Base-by-base conservation (phyloP, 2,113 vertebrate species). In the Thamnaconus septentrionalis region DNA sequence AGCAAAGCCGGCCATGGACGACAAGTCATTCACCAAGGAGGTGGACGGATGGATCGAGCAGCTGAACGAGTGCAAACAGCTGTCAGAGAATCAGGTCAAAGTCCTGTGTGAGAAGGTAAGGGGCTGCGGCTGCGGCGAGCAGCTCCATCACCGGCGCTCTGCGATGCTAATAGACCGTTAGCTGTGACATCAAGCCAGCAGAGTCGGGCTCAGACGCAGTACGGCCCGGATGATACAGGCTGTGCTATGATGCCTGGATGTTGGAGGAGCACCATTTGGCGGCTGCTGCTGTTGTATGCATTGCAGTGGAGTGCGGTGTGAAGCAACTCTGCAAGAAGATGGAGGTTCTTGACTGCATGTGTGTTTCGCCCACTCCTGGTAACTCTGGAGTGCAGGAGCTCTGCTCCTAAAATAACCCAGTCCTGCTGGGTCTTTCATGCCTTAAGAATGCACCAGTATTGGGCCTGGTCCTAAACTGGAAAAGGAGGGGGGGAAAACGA, bases 41-140 rank as follows among this genome's bases (percentile, higher is more conserved):
- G 75, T 98, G 86, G 96, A 98, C 86, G 95, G 95, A 74, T 97
- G 96, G 96, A 94, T 98, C 79, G 95, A 98, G 85, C 95, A 96
- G 80, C 93, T 98, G 74, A 96, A 96, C 64, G 95, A 97, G 82
- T 98, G 96, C 89, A 98, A 94, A 80, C 96, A 98, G 92, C 92
- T 98, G 12, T 91, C 93, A 3, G 95, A 98, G 83, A 94, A 94
- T 72, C 96, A 98, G 88, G 96, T 98, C 76, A 97, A 96, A 92
- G 94, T 94, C 68, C 92, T 97, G 18, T 96, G 96, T 50, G 95
- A 98, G 79, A 98, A 96, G 94, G 95, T 97, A 85, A 89, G 89
- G 60, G 10, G 45, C 66, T 78, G 59, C 63, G 74, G 50, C 55
- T 18, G 59, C n/a, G 48, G n/a, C 8, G 18, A 45, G 54, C 52